phyloP scores from a whole-genome alignment of 2,113 vertebrate species.

The Centropus unirufus region DNA sequence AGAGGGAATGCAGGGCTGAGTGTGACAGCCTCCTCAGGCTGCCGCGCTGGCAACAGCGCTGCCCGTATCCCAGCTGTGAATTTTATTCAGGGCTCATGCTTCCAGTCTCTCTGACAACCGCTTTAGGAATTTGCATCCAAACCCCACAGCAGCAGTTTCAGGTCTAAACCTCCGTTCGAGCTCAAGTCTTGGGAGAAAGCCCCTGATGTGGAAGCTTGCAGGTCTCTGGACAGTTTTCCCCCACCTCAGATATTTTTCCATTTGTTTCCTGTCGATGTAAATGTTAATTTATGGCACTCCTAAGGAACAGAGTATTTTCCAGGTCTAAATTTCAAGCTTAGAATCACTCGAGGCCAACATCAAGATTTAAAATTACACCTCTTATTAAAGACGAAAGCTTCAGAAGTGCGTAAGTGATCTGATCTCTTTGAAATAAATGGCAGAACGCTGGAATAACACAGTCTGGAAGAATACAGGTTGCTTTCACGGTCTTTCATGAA shows the following conservation, averaged over 20 bases:
- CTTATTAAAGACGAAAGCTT: not conserved
- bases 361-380: not conserved
- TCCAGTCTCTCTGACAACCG: not conserved
- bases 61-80: not conserved
- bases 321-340: not conserved
- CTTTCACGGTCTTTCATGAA: not conserved
- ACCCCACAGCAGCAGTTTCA: accelerated
- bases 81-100: not conserved
- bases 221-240: not conserved
- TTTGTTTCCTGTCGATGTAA: not conserved
- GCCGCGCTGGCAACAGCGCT: accelerated
- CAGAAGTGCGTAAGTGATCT: not conserved
- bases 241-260: not conserved
- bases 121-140: not conserved
- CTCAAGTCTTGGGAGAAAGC: not conserved
- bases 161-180: not conserved
- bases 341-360: not conserved
- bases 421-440: not conserved
- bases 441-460: accelerated
- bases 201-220: not conserved
- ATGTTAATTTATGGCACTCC: not conserved
- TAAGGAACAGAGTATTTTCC: not conserved
- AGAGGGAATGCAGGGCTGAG: not conserved
- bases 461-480: not conserved
- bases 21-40: accelerated